A percentile compares a stretch with the other conserved stretches of the same genome.
These are phyloP conservation scores for Setipinna tenuifilis DNA, from an alignment of 2,797 vertebrate species.

Conservation along the genomic window DNA sequence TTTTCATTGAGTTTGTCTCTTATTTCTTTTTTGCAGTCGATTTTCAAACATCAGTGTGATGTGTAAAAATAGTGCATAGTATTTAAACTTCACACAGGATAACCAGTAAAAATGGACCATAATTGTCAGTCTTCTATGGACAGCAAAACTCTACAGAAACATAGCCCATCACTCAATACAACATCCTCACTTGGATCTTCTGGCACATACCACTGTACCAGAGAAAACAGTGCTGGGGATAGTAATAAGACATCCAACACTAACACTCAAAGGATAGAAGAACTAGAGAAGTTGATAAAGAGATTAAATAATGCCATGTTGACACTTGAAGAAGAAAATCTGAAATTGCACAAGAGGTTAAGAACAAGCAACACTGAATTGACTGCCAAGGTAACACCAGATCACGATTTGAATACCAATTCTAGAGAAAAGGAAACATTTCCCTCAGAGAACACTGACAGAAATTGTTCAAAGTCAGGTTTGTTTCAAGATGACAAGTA, in stretches of 20 bases:
- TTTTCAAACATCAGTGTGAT: not conserved
- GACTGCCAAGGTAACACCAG: not conserved
- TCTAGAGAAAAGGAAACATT: not conserved
- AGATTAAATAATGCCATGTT: conserved; percentile 45
- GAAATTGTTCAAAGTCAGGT: not conserved
- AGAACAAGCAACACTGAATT: conserved; percentile 44
- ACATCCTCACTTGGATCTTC: not conserved
- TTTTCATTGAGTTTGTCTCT: too few relatives aligned
- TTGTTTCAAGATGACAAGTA: conserved; percentile 42
- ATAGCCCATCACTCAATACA: not conserved
- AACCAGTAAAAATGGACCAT: not conserved
- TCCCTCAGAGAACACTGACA: not conserved
- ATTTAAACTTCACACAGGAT: not conserved
- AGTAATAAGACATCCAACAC: conserved; percentile 49
- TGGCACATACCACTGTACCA: not conserved
- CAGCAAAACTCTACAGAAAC: not conserved
- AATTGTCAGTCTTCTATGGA: not conserved
- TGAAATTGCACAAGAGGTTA: conserved; percentile 61
- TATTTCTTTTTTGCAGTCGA: too few relatives aligned
- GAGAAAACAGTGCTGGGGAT: conserved; percentile 17
- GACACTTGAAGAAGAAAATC: conserved; percentile 53
- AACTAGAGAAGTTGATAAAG: conserved; percentile 54
- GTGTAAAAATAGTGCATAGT: not conserved
- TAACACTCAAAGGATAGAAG: conserved; percentile 58
- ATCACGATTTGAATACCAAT: not conserved